Base-by-base conservation (phyloP, 2,888 invertebrate species). In the Lasioglossum vierecki region DNA sequence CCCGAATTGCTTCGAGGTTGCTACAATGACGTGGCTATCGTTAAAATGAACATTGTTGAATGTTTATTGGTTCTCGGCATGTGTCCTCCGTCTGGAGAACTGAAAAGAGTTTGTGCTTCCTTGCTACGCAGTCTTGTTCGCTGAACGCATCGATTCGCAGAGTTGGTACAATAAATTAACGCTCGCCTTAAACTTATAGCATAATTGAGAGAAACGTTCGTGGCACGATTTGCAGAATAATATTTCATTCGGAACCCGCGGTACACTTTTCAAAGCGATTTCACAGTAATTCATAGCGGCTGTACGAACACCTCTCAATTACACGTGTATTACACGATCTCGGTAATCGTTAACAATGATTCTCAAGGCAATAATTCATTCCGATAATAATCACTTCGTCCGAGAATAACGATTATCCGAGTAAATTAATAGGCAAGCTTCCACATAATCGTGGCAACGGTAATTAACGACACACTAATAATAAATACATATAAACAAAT, bases 161-260 rank as follows among this genome's bases (percentile, higher is more conserved):
- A 53, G n/a, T 57, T 4, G 73, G 63, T 26, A 70, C 53, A 44
- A 35, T 35, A 46, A 15, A n/a, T 66, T 18, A 70, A 8, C n/a
- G 41, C 75, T 57, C n/a, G 35, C 15, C n/a, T 22, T 60, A 30
- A 26, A 13, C 18, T 41, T 49, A 15, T 1, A 46, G 26, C 15
- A 30, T 49, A 75, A 82, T 82, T 11, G 57, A 70, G 70, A 60
- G 60, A 26, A 60, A 53, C 46, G 9, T 46, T 46, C 35, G 78
- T 11, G 39, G 22, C 44, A n/a, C 9, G 18, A 66, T 13, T 35
- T 63, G 30, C 18, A 63, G 18, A 44, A 49, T 49, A 39, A 39
- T 46, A 30, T 41, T 70, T 70, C 13, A 41, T 53, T 76, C 71
- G 2, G 1, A 30, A 30, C 30, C 44, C 71, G 71, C 11, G 15